Evolutionary conservation across 2,113 vertebrate genomes (phyloP).

Genomic region (Typhlomys cinereus): DNA sequence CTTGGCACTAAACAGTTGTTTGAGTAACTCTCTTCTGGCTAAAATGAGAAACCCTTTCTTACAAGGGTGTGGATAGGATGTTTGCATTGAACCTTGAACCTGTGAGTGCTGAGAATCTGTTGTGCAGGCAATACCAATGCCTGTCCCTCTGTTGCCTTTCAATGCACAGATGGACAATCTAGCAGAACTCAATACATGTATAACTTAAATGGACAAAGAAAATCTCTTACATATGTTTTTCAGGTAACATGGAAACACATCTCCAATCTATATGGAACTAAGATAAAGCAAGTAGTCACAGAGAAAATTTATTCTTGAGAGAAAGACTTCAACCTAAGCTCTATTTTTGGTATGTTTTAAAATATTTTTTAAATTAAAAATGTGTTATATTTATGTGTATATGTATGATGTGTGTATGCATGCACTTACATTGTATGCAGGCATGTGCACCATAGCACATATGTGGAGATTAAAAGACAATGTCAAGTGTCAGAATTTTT

Average conservation of each 20-base stretch:
- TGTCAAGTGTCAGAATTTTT: too few relatives aligned
- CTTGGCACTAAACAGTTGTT: neutral
- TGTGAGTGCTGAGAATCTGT: neutral
- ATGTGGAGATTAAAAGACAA: neutral
- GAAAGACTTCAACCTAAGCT: conserved; percentile 39
- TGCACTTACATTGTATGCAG: neutral
- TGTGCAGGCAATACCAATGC: neutral
- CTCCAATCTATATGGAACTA: neutral
- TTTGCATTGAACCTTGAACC: neutral
- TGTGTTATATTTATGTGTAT: neutral
- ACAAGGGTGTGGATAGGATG: neutral
- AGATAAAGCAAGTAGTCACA: conserved; percentile 27
- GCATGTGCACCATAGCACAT: neutral
- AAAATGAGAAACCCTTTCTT: neutral
- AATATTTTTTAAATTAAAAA: conserved; percentile 62
- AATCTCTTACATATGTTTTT: neutral
- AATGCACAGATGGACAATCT: neutral
- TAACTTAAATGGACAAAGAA: conserved; percentile 16
- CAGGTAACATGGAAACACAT: neutral
- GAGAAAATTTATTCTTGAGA: conserved; percentile 19
- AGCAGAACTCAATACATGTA: neutral
- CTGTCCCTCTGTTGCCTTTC: neutral
- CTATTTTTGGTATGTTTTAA: conserved; percentile 24
- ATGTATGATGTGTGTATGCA: neutral
- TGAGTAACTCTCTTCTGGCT: neutral